These are phyloP conservation scores for Heloderma charlesbogerti DNA, from an alignment of 2,113 vertebrate genomes.

Conservation along the genomic window DNA sequence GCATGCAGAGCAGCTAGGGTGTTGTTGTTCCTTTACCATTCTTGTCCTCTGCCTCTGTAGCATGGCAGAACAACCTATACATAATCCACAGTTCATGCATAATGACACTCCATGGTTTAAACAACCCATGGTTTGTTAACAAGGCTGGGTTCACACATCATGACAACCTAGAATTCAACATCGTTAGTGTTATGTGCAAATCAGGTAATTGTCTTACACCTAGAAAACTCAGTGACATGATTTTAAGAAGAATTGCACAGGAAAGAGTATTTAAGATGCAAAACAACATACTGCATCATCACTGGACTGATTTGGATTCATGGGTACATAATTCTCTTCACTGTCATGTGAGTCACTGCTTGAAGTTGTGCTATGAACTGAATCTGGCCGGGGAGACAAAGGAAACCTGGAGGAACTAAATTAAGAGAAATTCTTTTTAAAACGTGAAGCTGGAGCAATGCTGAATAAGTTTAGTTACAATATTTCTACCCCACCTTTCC, in stretches of 20 bases:
- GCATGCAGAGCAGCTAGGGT: too few relatives aligned
- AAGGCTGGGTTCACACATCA: too few relatives aligned
- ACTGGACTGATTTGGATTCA: constrained; percentile 92
- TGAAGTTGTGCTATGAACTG: constrained; percentile 97
- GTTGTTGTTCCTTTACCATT: too few relatives aligned
- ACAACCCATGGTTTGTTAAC: too few relatives aligned
- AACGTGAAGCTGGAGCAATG: constrained; percentile 59
- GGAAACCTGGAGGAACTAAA: constrained; percentile 95
- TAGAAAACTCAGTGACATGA: constrained; percentile 35
- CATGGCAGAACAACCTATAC: too few relatives aligned
- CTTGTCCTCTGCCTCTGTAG: too few relatives aligned
- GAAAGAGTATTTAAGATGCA: constrained; percentile 68
- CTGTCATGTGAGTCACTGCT: constrained; percentile 98
- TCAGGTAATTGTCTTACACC: neutral
- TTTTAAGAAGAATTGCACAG: constrained; percentile 52
- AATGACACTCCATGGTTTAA: too few relatives aligned
- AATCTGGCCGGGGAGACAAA: constrained; percentile 90
- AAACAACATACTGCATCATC: constrained; percentile 94
- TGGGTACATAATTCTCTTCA: constrained; percentile 97
- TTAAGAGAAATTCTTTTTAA: constrained; percentile 82
- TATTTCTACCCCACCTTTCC: neutral
- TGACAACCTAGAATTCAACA: too few relatives aligned
- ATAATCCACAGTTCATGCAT: too few relatives aligned
- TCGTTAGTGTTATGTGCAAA: neutral
- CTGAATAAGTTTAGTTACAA: neutral